Evolutionary conservation across 2,888 invertebrate species (phyloP).

Genomic region (Apamea monoglypha): DNA sequence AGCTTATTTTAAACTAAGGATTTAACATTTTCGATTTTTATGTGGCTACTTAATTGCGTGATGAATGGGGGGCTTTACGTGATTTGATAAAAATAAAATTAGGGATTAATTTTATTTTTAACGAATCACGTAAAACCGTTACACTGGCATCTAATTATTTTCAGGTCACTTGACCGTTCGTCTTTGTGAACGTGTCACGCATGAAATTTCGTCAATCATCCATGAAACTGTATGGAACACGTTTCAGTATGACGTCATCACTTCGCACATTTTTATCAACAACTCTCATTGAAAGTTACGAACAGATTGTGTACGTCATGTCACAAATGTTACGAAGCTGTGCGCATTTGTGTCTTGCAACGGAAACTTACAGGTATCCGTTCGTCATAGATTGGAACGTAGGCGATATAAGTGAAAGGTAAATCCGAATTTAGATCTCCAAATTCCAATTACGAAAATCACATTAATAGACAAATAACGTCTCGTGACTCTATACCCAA

Average conservation of each 20-base stretch:
- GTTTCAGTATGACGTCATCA: slow-evolving; percentile 38
- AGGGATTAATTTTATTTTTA: slow-evolving; percentile 25
- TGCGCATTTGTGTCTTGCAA: slow-evolving; percentile 18
- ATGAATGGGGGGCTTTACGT: neutral
- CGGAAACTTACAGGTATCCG: slow-evolving; percentile 15
- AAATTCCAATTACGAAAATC: neutral
- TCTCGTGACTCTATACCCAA: neutral
- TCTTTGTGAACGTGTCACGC: slow-evolving; percentile 26
- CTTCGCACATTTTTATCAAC: slow-evolving; percentile 40
- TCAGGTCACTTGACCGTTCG: slow-evolving; percentile 13
- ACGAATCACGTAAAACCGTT: neutral
- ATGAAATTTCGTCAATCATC: slow-evolving; percentile 38
- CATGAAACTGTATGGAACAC: slow-evolving; percentile 27
- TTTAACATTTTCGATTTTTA: neutral
- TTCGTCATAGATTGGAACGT: slow-evolving; percentile 19
- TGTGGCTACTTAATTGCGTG: no score
- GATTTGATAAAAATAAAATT: no score
- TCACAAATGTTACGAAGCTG: slow-evolving; percentile 18
- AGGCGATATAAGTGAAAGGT: neutral
- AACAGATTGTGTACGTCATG: slow-evolving; percentile 42
- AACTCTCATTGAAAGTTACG: slow-evolving; percentile 41
- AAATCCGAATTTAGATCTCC: neutral
- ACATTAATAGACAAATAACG: neutral
- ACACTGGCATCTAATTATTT: slow-evolving; percentile 18
- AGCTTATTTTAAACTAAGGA: neutral